Base-by-base conservation (phyloP, 2,113 vertebrate genomes). In the Bubo scandiacus region DNA sequence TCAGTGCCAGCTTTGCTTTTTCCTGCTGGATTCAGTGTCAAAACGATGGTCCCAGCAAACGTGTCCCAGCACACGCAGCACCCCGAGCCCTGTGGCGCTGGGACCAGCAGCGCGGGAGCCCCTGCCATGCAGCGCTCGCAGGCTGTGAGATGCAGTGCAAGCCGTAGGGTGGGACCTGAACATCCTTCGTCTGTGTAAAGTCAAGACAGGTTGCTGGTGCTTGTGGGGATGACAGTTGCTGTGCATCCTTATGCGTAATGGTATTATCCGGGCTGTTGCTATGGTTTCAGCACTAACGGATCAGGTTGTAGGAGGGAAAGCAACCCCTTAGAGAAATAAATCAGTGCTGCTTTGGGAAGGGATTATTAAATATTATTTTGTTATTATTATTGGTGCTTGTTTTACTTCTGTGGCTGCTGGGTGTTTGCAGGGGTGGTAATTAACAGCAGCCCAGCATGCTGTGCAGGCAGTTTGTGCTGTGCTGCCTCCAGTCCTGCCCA, bases 71-170 rank as follows among this genome's bases (percentile, higher is more conserved):
- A 5, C 54, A 11, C 1, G 1, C 51, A 30, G 36, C 72, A 52
- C 26, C 45, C 47, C 0, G 3, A n/a, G 27, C 27, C 36, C 5
- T 1, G 2, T 34, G 52, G 65, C 2, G 0, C 59, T 16, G 29
- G 25, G 18, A n/a, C 29, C 4, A 2, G 51, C 32, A 16, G 38
- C 29, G 26, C 1, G 0, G 30, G 27, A 65, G 43, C 51, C 19
- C 5, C 2, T 11, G 10, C 11, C 43, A 3, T 2, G 2, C 54
- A 19, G 61, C 20, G 17, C 71, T 47, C 4, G 1, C 23, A 30
- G 29, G 10, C 81, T 9, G 18, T 23, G 43, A 45, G 71, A 12
- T 15, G n/a, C 5, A 6, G n/a, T 40, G n/a, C n/a, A 12, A 34
- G n/a, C 32, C 17, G 23, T 3, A 9, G 70, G 43, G 21, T 42